phyloP scores from a whole-genome alignment of 2,888 invertebrate genomes.

The Tortrix viridana region DNA sequence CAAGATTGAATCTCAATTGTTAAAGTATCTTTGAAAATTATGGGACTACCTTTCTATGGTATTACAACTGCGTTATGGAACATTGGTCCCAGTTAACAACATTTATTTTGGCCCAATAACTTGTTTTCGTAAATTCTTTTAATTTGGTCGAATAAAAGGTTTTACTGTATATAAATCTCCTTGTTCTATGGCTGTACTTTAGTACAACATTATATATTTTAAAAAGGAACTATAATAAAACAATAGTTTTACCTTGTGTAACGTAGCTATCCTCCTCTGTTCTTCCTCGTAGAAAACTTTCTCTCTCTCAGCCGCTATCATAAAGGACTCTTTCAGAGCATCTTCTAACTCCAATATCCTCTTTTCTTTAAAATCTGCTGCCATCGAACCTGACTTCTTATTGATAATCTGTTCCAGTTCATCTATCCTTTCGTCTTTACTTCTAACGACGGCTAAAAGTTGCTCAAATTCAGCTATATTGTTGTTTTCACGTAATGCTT shows the following conservation, averaged over 20 bases:
- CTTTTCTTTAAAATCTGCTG: constrained; percentile 74
- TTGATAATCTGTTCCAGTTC: constrained; percentile 89
- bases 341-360: constrained; percentile 91
- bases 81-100: no score
- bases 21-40: no score
- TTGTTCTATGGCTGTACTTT: no score
- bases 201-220: no score
- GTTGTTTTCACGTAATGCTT: constrained; percentile 81
- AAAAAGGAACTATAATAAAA: background rate
- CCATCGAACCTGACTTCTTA: constrained; percentile 67
- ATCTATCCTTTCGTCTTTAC: constrained; percentile 88
- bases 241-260: constrained; percentile 85
- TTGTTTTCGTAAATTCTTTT: no score
- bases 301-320: constrained; percentile 88
- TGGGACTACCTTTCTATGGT: no score
- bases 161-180: no score
- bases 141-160: no score
- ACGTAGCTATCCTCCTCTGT: constrained; percentile 84
- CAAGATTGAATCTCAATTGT: no score
- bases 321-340: constrained; percentile 91
- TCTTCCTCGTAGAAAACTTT: constrained; percentile 87
- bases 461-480: constrained; percentile 85
- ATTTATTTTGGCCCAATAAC: no score
- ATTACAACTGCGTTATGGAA: no score
- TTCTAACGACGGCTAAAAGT: constrained; percentile 81